Evolutionary conservation across 1,140 invertebrate genomes (phyloP), one percentile per base, ranked within the genome.

Genomic region (Branchinecta lynchi): DNA sequence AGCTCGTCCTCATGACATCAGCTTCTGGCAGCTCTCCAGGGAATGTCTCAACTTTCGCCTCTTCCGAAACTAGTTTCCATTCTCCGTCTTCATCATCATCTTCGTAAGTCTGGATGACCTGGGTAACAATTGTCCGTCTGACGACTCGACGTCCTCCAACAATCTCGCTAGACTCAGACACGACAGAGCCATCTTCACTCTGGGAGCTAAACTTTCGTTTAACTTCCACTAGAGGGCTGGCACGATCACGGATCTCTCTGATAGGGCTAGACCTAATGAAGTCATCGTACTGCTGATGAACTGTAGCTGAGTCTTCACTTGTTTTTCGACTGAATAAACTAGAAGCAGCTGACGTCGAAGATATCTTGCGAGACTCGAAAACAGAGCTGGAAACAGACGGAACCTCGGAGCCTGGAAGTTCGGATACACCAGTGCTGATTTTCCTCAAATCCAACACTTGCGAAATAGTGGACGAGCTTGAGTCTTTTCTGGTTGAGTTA

Each of bases 61-160:
- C 21, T 65, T 73, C 68, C 10, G 69, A 44, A 17, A 65, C 44
- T 65, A 73, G 44, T 69, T 74, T 71, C 44, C 68, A 68, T 72
- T 75, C 15, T 45, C 43, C 10, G n/a, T 72, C 71, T 10, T 73
- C 44, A 44, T 68, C 66, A 60, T 72, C 65, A 32, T 72, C 69
- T 71, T 71, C 45, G 68, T 45, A 32, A 65, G 69, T 44, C 44
- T 60, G 45, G 5, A 65, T 67, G 44, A 43, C 65, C 15, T 10
- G 65, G 66, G 21, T 43, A 32, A 17, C 43, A 15, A 32, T 68
- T 45, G 17, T 45, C 43, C 43, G 17, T 3, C 43, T 44, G 15
- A 44, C n/a, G 5, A 44, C 67, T 44, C 44, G 67, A 15, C 44
- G 32, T 45, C 15, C 43, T 17, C 69, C 44, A 32, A 51, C 68